Base-by-base conservation (phyloP, 2,113 vertebrate genomes). In the Nipponia nippon region DNA sequence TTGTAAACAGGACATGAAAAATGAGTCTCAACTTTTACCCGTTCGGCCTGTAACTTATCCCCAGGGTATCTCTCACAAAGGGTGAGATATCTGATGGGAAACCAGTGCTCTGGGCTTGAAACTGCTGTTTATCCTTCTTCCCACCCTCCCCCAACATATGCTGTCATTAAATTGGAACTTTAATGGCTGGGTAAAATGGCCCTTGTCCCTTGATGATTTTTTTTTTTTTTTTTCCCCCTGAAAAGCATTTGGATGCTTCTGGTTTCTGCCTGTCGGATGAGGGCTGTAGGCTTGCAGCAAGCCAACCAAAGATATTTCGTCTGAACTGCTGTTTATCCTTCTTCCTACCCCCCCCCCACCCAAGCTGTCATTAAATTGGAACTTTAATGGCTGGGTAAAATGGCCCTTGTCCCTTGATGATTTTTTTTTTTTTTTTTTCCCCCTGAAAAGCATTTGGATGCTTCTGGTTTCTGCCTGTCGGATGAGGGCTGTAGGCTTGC, bases 1-100 rank as follows among this genome's bases (percentile, higher is more conserved):
- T 95, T 71, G 79, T 84, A 89, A 95, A 95, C 65, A 95, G 49
- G 59, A 93, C 47, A 4, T 78, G 72, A 92, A 89, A 90, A 96
- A 92, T 87, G n/a, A 78, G 55, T 91, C 80, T 95, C 61, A 82
- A 56, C 86, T 92, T 95, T 87, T 75, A 71, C 52, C 53, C 10
- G 14, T 91, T 90, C 91, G 47, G 86, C 52, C 69, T 67, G n/a
- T 92, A 84, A 82, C 47, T 93, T 82, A 46, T 71, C 86, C 83
- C 40, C 4, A 0, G 67, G 63, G 23, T 70, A 59, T 92, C 55
- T 93, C 85, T 88, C 61, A 56, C 65, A 83, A 78, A 92, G 55
- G n/a, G 53, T 72, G 77, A 80, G 66, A 69, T 72, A 95, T 78
- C 77, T 97, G 77, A 75, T 73, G 66, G 84, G 87, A 96, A 94